A percentile compares a stretch with the other conserved stretches of the same genome.
These are phyloP conservation scores for Kryptolebias marmoratus DNA, from an alignment of 2,113 vertebrate genomes.

Conservation along the genomic window DNA sequence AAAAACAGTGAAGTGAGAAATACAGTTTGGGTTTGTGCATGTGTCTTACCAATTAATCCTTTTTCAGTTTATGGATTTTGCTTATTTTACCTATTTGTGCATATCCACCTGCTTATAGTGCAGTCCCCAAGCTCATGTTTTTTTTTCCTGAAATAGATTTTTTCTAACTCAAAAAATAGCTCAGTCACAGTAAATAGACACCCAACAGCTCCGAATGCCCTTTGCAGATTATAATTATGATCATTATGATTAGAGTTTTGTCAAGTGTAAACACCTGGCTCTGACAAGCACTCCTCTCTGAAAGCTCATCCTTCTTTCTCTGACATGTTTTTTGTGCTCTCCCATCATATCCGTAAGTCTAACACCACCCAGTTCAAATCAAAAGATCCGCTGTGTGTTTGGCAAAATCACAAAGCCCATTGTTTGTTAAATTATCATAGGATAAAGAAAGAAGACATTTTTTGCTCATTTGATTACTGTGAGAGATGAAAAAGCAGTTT, in stretches of 20 bases:
- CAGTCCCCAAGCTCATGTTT: not conserved
- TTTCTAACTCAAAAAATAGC: conserved; percentile 8
- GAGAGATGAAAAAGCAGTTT: conserved; percentile 27
- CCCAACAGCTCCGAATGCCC: conserved; percentile 31
- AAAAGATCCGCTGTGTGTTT: conserved; percentile 66
- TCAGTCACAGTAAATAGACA: conserved; percentile 38
- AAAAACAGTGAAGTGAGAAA: conserved; percentile 13
- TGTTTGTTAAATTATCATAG: conserved; percentile 62
- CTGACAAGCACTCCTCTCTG: conserved; percentile 56
- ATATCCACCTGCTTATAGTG: not conserved
- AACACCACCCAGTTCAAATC: conserved; percentile 55
- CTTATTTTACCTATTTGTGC: not conserved
- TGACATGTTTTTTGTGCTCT: conserved; percentile 32
- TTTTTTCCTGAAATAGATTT: conserved; percentile 7
- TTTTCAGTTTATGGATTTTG: not conserved
- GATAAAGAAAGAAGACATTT: conserved; percentile 53
- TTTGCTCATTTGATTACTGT: conserved; percentile 47
- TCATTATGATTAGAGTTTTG: conserved; percentile 61
- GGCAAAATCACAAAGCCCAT: conserved; percentile 56
- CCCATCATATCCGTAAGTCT: conserved; percentile 26
- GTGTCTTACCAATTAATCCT: conserved; percentile 6
- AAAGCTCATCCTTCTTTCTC: conserved; percentile 47
- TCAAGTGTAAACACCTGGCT: conserved; percentile 66
- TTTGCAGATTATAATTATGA: conserved; percentile 61
- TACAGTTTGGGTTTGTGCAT: not conserved